Conservation (phyloP, 2,797 vertebrate genomes). For the Cercopithecus mitis region DNA sequence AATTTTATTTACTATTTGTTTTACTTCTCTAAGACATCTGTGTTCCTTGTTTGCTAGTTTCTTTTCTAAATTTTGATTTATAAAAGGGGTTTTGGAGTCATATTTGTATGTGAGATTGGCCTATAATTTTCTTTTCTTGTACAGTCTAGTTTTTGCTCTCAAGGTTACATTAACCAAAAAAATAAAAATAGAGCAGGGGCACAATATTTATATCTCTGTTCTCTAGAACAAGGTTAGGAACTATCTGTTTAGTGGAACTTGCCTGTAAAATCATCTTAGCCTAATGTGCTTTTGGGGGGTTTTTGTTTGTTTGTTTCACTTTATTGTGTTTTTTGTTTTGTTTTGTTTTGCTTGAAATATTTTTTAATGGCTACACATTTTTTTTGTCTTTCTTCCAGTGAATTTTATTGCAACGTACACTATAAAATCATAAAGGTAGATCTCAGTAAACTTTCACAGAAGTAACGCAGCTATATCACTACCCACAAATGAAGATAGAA, state of each 20-base stretch:
- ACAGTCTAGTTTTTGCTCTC: neutral
- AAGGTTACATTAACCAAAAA: neutral
- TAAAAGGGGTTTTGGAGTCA: neutral
- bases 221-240: neutral
- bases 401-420: neutral
- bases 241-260: neutral
- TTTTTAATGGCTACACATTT: neutral
- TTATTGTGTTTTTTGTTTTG: neutral
- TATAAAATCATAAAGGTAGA: neutral
- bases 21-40: neutral
- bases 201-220: neutral
- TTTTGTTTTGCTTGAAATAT: neutral
- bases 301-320: neutral
- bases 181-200: neutral
- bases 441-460: neutral
- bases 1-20: neutral
- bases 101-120: neutral
- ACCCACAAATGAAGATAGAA: neutral
- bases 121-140: neutral
- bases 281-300: neutral
- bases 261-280: neutral
- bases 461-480: neutral
- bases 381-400: neutral
- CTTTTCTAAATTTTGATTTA: neutral
- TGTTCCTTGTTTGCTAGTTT: neutral